These are phyloP conservation scores for Takifugu flavidus DNA, from an alignment of 2,113 vertebrate genomes.

Conservation along the genomic window DNA sequence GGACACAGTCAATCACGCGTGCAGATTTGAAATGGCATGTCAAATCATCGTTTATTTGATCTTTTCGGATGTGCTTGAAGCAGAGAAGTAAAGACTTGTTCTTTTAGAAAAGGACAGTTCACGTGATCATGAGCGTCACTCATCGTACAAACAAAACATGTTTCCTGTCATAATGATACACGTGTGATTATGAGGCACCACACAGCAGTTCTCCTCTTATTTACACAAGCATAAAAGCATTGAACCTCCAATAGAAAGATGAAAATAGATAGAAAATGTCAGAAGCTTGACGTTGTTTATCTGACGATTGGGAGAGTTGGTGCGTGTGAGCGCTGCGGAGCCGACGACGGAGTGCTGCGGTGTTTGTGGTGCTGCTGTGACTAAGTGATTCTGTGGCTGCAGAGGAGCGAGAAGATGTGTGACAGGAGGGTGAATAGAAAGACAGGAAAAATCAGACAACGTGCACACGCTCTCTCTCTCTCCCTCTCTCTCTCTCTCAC, in stretches of 20 bases:
- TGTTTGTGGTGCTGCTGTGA: slow-evolving; percentile 38
- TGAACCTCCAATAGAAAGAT: slow-evolving; percentile 26
- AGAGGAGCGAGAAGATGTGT: slow-evolving; percentile 6
- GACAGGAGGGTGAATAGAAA: slow-evolving; percentile 29
- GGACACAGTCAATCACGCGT: background rate
- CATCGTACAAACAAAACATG: slow-evolving; percentile 49
- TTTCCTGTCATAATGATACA: slow-evolving; percentile 27
- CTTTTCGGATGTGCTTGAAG: slow-evolving; percentile 54
- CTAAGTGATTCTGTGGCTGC: slow-evolving; percentile 11
- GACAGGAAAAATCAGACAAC: slow-evolving; percentile 16
- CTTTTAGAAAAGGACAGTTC: slow-evolving; percentile 54
- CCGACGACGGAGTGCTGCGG: slow-evolving; percentile 5
- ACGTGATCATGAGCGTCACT: slow-evolving; percentile 43
- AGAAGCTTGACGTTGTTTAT: slow-evolving; percentile 13
- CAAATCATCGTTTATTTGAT: slow-evolving; percentile 65
- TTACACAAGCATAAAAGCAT: slow-evolving; percentile 54
- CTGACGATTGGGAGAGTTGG: slow-evolving; percentile 7
- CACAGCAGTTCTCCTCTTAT: slow-evolving; percentile 53
- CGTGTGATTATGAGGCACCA: slow-evolving; percentile 49
- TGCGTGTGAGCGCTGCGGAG: slow-evolving; percentile 18
- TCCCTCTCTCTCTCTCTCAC: too few species aligned
- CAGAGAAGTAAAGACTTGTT: slow-evolving; percentile 59
- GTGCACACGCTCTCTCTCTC: too few species aligned
- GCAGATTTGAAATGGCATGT: slow-evolving; percentile 14
- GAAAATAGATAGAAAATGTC: slow-evolving; percentile 31